Evolutionary conservation across 2,888 invertebrate species (phyloP).

Genomic region (Antitype chi): DNA sequence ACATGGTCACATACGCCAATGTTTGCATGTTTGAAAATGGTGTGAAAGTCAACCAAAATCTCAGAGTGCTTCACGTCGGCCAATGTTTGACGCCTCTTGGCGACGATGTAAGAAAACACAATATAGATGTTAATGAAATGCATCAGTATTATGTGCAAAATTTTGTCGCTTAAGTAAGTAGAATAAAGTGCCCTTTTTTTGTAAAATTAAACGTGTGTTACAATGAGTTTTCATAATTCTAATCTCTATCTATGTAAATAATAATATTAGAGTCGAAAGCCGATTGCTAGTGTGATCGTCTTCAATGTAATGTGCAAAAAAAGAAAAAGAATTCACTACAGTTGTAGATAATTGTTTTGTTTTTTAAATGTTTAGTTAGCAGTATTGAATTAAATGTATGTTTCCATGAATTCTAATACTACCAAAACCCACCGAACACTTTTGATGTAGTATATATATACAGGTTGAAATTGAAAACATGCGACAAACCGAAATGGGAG

Average conservation of each 20-base stretch:
- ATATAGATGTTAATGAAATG: constrained; percentile 15
- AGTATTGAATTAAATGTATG: not conserved
- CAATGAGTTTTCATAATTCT: not conserved
- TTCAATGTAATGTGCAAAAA: not conserved
- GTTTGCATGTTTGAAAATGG: constrained; percentile 60
- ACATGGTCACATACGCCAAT: constrained; percentile 65
- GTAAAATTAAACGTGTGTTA: not conserved
- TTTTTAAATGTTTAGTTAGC: constrained; percentile 1
- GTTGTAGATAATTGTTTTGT: constrained; percentile 6
- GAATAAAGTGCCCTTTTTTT: not conserved
- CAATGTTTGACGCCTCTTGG: constrained; percentile 63
- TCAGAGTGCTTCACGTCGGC: constrained; percentile 58
- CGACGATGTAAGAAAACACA: constrained; percentile 40
- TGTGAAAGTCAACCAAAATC: constrained; percentile 34
- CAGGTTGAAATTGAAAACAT: no score
- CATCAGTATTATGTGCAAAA: constrained; percentile 8
- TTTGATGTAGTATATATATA: not conserved
- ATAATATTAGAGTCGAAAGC: not conserved
- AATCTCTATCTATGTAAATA: not conserved
- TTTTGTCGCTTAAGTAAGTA: constrained; percentile 1
- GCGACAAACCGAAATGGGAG: no score
- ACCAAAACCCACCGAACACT: not conserved
- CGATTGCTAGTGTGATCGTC: not conserved
- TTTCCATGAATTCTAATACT: constrained; percentile 1
- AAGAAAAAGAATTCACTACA: not conserved